Conservation (phyloP, 2,113 vertebrate genomes). For the Cyphomyrus plagiostoma region DNA sequence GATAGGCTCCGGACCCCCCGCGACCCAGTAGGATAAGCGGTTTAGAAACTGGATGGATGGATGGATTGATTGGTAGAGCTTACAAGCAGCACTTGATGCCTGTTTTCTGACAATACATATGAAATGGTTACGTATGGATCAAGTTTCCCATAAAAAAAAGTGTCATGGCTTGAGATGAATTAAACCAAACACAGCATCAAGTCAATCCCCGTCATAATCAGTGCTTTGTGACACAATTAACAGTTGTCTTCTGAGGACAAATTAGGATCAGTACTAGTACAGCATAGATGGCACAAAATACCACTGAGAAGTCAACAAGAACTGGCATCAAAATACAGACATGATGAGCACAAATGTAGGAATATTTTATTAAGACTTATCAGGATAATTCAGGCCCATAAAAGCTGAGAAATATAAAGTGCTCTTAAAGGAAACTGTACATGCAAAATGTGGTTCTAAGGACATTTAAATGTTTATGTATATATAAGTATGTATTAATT, state of each 20-base stretch:
- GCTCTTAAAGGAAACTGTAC: not conserved
- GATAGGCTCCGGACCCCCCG: too few species aligned
- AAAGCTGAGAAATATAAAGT: not conserved
- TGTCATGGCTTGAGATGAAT: not conserved
- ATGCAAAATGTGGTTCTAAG: not conserved
- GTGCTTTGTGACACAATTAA: not conserved
- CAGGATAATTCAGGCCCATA: not conserved
- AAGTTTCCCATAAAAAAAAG: not conserved
- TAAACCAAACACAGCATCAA: not conserved
- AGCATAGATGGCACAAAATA: not conserved
- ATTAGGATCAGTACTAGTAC: not conserved
- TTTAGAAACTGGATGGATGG: too few species aligned
- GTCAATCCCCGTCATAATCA: not conserved
- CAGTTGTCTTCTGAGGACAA: not conserved
- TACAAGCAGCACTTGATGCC: not conserved
- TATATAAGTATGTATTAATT: not conserved
- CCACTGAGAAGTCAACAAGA: not conserved
- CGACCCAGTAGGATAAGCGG: too few species aligned
- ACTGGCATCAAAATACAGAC: not conserved
- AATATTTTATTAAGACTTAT: too few species aligned
- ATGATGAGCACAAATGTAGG: not conserved
- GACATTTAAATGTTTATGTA: not conserved
- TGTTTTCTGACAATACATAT: not conserved
- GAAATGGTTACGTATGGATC: not conserved
- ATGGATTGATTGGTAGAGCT: not conserved